Base-by-base conservation (phyloP, 2,113 vertebrate species). In the Melanerpes aurifrons region DNA sequence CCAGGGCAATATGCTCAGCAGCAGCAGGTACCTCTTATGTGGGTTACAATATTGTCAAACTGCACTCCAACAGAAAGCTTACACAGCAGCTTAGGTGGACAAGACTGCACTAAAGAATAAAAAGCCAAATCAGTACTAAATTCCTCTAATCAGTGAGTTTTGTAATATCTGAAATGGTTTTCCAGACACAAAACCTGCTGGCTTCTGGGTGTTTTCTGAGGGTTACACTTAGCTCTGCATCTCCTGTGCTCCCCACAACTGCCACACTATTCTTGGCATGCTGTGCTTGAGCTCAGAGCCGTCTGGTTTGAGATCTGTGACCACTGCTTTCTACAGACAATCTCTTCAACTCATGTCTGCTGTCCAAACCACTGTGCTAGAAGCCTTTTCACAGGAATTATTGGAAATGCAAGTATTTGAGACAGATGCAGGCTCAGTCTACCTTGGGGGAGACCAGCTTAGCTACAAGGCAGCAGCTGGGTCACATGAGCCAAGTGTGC, bases 231-330 rank as follows among this genome's bases (percentile, higher is more conserved):
- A 66, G 53, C 48, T 59, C 70, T 62, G 63, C 63, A 48, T 35
- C 77, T 54, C 47, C 68, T 9, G 58, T 12, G 48, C 50, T 77
- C 45, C 59, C 71, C 67, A 22, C 40, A 87, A 87, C 82, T 66
- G 58, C 47, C 88, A 29, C 1, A 6, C 86, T 86, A 20, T 26
- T 40, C 37, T 14, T 12, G 0, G 3, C 26, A 4, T 0, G 35
- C 57, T n/a, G 58, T 9, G 24, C 91, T 47, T 20, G 59, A n/a
- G 20, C 12, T 3, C 19, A 64, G n/a, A 5, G 10, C 29, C 31
- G 63, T 9, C 74, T 53, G 37, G 10, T 26, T 50, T 70, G 32
- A 32, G 21, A 62, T 31, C 47, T 31, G 72, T 43, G 45, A 32
- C 56, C 63, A 2, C 43, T 29, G 56, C 77, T 37, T 12, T 21